Conservation (phyloP, 2,113 vertebrate genomes). For the Puffinus mauretanicus region DNA sequence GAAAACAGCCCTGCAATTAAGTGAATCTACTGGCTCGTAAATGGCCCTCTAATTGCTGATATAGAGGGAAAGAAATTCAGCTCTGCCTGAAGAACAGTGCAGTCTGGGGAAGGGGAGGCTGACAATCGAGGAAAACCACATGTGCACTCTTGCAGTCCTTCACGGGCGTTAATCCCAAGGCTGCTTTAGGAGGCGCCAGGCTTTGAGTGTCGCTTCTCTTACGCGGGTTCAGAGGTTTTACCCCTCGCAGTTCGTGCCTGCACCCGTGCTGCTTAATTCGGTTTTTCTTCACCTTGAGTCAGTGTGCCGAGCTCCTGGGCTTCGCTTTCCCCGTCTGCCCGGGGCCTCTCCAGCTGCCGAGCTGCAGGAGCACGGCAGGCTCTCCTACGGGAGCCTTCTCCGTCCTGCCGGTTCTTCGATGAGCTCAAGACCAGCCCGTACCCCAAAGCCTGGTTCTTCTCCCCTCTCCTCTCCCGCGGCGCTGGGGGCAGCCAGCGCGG, state of each 20-base stretch:
- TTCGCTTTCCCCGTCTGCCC: not conserved
- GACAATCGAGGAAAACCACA: fast-evolving
- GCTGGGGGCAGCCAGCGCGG: too few species aligned
- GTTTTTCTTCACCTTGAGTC: too few species aligned
- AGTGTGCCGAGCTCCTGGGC: too few species aligned
- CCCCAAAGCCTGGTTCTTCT: not conserved
- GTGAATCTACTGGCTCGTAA: not conserved
- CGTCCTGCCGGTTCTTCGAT: too few species aligned
- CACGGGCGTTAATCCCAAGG: fast-evolving
- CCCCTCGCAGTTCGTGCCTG: fast-evolving
- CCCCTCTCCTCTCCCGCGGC: not conserved
- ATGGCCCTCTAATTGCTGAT: not conserved
- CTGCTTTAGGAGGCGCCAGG: too few species aligned
- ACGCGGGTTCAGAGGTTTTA: fast-evolving
- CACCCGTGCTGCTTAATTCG: fast-evolving
- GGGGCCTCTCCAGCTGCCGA: not conserved
- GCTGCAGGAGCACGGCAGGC: too few species aligned
- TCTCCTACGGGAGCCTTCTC: not conserved
- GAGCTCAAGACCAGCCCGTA: not conserved
- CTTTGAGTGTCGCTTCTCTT: fast-evolving
- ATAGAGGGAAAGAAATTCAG: too few species aligned
- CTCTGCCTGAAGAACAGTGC: too few species aligned
- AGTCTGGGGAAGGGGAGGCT: fast-evolving
- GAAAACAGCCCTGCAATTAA: not conserved
- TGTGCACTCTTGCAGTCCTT: fast-evolving